These are phyloP conservation scores for Oenanthe oenanthe DNA, from an alignment of 2,113 vertebrate genomes.

Conservation along the genomic window DNA sequence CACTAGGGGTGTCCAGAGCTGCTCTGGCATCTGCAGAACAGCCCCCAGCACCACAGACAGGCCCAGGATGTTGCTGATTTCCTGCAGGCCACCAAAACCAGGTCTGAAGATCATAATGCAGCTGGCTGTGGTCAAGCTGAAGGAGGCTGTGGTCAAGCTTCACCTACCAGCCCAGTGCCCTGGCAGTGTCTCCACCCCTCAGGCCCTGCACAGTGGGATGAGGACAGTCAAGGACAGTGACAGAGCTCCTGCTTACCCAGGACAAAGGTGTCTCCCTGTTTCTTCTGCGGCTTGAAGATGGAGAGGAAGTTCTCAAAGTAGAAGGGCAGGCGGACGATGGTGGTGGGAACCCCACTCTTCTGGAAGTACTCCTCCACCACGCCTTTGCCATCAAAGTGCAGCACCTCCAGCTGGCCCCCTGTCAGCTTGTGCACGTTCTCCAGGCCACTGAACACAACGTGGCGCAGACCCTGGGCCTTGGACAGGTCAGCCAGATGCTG, in stretches of 20 bases:
- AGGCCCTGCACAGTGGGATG: background rate
- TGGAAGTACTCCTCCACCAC: constrained; percentile 72
- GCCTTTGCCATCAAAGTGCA: constrained; percentile 74
- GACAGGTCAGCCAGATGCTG: constrained; percentile 65
- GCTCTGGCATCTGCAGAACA: background rate
- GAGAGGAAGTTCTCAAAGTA: constrained; percentile 78
- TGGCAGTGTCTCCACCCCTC: background rate
- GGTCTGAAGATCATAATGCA: background rate
- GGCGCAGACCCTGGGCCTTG: constrained; percentile 45
- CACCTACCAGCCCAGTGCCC: background rate
- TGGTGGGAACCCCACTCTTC: constrained; percentile 36
- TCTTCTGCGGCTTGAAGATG: constrained; percentile 58
- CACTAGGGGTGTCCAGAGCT: background rate
- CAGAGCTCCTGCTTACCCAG: constrained; percentile 55
- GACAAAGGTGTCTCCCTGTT: constrained; percentile 29
- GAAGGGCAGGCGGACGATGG: constrained; percentile 40
- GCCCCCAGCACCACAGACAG: background rate
- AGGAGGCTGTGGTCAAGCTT: background rate
- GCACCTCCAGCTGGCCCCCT: constrained; percentile 33
- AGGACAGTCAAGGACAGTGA: background rate
- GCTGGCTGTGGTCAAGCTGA: background rate
- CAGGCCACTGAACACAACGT: constrained; percentile 71
- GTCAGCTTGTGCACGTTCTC: constrained; percentile 73
- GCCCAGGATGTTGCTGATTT: background rate
- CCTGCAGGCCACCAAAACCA: background rate